A percentile compares a stretch with the other conserved stretches of the same genome.
These are phyloP conservation scores for Sebastes itinus DNA, from an alignment of 2,797 vertebrate species.

Conservation along the genomic window DNA sequence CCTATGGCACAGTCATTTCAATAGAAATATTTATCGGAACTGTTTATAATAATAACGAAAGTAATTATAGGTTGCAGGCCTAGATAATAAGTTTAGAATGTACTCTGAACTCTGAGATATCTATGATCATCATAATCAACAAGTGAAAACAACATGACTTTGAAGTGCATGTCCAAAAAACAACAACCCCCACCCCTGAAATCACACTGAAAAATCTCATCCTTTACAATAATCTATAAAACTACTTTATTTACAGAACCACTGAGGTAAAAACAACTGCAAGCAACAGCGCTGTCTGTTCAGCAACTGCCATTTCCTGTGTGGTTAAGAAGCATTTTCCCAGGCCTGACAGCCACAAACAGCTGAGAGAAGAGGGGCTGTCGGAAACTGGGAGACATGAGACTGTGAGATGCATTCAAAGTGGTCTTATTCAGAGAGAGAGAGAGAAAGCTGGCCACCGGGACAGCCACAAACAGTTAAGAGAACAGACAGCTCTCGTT, in stretches of 20 bases:
- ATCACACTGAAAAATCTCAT: not conserved
- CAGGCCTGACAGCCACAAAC: slow-evolving; percentile 63
- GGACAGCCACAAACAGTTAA: not conserved
- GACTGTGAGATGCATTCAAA: slow-evolving; percentile 69
- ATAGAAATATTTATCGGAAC: not conserved
- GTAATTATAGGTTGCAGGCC: not conserved
- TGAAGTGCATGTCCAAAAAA: not conserved
- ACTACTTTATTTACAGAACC: not conserved
- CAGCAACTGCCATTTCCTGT: slow-evolving; percentile 68
- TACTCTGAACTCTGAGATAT: not conserved
- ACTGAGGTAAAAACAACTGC: slow-evolving; percentile 13
- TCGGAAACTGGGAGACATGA: slow-evolving; percentile 38
- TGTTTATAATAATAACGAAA: not conserved
- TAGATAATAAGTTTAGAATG: not conserved
- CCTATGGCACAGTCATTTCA: not conserved
- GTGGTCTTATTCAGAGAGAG: slow-evolving; percentile 39
- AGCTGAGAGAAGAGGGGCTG: slow-evolving; percentile 50
- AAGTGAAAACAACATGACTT: not conserved
- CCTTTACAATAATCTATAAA: not conserved
- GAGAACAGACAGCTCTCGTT: not conserved
- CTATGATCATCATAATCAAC: not conserved
- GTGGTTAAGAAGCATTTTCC: slow-evolving; percentile 62
- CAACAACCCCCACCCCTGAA: not conserved
- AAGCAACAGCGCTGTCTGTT: not conserved
- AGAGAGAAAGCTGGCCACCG: not conserved